These are phyloP conservation scores for Meghimatium bilineatum DNA, from an alignment of 2,888 invertebrate genomes.

Conservation along the genomic window DNA sequence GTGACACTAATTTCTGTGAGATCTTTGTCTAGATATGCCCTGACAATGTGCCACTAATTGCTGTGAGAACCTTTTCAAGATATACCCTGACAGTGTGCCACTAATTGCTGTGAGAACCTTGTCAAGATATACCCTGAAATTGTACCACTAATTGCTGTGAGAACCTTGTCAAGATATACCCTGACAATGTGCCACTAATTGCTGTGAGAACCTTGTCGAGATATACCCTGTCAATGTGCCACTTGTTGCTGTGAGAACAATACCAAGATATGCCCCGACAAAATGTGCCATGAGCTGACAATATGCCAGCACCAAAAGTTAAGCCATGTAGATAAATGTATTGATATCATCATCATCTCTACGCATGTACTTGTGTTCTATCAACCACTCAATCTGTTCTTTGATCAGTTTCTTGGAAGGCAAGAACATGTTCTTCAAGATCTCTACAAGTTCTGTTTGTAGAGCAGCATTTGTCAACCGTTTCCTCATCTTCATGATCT, in stretches of 20 bases:
- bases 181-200: too few species aligned
- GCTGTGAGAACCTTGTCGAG: too few species aligned
- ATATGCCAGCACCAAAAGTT: conserved; percentile 18
- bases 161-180: neutral
- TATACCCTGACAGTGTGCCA: too few species aligned
- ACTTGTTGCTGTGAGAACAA: neutral
- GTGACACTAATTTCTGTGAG: too few species aligned
- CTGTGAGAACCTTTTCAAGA: too few species aligned
- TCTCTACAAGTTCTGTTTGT: conserved; percentile 97
- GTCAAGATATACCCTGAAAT: too few species aligned
- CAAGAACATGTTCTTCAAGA: conserved; percentile 98
- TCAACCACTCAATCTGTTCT: conserved; percentile 99
- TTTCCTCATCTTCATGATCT: conserved; percentile 98
- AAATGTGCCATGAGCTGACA: neutral
- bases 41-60: too few species aligned
- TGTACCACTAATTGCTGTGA: neutral
- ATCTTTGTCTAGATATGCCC: too few species aligned
- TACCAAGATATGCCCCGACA: neutral
- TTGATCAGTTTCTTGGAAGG: conserved; percentile 99
- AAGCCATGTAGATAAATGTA: conserved; percentile 97
- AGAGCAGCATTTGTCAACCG: conserved; percentile 93
- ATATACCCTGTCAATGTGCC: too few species aligned
- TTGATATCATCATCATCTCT: conserved; percentile 98
- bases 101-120: too few species aligned
- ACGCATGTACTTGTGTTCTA: conserved; percentile 98